These are phyloP conservation scores for Rynchops niger DNA, from an alignment of 2,113 vertebrate species.

Conservation along the genomic window DNA sequence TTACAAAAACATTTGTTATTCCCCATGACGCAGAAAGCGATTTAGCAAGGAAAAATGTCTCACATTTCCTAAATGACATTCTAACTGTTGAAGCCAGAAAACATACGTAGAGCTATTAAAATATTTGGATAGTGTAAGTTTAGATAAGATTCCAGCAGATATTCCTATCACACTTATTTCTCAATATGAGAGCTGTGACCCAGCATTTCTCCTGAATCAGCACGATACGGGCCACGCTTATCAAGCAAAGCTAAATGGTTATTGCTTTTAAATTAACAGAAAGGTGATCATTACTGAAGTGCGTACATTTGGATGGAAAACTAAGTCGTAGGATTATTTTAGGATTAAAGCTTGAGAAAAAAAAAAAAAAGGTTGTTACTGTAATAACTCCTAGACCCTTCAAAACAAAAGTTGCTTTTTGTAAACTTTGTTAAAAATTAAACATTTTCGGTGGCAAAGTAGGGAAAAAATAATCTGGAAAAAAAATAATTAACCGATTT, in stretches of 20 bases:
- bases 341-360: background rate
- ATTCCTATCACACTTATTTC: background rate
- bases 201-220: background rate
- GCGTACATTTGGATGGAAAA: background rate
- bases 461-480: background rate
- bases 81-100: slow-evolving; percentile 19
- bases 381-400: background rate
- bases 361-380: background rate
- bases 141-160: slow-evolving; percentile 1
- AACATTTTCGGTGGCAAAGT: background rate
- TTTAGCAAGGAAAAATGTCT: slow-evolving; percentile 48
- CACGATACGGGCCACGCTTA: background rate
- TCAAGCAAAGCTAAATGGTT: background rate
- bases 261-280: slow-evolving; percentile 19
- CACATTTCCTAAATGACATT: slow-evolving; percentile 34
- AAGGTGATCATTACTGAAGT: background rate
- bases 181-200: background rate
- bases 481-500: background rate
- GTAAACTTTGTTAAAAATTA: background rate
- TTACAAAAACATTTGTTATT: slow-evolving; percentile 9
- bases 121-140: background rate
- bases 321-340: background rate
- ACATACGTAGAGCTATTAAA: background rate
- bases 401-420: background rate
- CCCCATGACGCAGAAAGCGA: background rate